A percentile compares a stretch with the other conserved stretches of the same genome.
Conservation (phyloP, 2,797 vertebrate species). For the Pteronotus mesoamericanus region DNA sequence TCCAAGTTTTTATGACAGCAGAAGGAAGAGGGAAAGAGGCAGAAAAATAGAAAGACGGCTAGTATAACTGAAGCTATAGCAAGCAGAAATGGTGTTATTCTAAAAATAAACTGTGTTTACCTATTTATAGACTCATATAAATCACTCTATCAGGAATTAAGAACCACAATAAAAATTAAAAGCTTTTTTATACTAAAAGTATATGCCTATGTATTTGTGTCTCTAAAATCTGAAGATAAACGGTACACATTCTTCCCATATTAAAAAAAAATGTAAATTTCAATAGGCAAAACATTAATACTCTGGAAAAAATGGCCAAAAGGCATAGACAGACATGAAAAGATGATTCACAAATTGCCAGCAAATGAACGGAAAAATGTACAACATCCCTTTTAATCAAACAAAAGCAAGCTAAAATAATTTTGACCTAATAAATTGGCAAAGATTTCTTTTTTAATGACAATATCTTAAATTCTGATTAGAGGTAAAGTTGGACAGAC, state of each 20-base stretch:
- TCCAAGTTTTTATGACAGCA: conserved; percentile 50
- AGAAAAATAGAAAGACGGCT: conserved; percentile 8
- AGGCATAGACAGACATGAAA: not conserved
- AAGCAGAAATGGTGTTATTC: conserved; percentile 28
- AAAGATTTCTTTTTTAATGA: conserved; percentile 6
- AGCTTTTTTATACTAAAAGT: not conserved
- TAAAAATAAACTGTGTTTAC: not conserved
- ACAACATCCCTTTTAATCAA: conserved; percentile 8
- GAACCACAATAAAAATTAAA: not conserved
- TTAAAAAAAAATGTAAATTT: conserved; percentile 42
- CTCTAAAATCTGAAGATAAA: conserved; percentile 28
- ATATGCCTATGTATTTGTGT: not conserved
- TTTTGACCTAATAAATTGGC: conserved; percentile 13
- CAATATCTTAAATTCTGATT: not conserved
- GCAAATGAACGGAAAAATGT: conserved; percentile 14
- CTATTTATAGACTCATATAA: not conserved
- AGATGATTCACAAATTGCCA: not conserved
- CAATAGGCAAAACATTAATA: conserved; percentile 6
- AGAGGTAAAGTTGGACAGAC: not conserved
- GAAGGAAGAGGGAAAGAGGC: not conserved
- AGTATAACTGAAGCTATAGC: not conserved
- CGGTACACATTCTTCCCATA: not conserved
- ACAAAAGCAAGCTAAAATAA: conserved; percentile 60
- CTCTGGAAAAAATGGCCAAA: not conserved
- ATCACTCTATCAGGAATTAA: not conserved